These are phyloP conservation scores for Drosophila nebulosa DNA, from an alignment of 1,140 invertebrate species.

Conservation along the genomic window DNA sequence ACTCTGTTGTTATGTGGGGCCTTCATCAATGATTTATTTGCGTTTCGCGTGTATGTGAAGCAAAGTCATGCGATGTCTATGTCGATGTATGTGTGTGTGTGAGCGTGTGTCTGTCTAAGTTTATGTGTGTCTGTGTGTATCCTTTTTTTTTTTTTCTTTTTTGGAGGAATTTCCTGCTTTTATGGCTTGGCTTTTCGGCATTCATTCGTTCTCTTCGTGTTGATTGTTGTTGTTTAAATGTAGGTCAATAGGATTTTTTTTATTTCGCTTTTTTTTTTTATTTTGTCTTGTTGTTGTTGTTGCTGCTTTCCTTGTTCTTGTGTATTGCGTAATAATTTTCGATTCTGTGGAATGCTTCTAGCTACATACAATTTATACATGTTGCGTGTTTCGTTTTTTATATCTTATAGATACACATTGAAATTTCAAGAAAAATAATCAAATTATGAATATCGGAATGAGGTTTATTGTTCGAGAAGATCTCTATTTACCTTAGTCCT, in stretches of 20 bases:
- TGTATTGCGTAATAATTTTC: neutral
- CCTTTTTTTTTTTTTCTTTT: conserved; percentile 40
- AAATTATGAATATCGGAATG: neutral
- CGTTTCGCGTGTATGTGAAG: conserved; percentile 62
- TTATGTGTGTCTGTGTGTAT: conserved; percentile 31
- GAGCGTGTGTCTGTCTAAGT: neutral
- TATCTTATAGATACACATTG: neutral
- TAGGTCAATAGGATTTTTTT: conserved; percentile 65
- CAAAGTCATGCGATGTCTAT: conserved; percentile 27
- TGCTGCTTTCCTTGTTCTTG: neutral
- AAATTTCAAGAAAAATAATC: neutral
- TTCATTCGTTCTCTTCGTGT: conserved; percentile 3
- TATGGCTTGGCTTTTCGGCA: conserved; percentile 50
- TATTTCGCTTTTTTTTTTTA: neutral
- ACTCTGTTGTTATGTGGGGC: conserved; percentile 13
- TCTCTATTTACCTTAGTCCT: no score
- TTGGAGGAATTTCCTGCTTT: conserved; percentile 62
- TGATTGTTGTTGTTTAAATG: conserved; percentile 31
- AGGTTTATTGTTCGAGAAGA: neutral
- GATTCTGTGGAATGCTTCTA: neutral
- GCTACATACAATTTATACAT: neutral
- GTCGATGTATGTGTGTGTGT: neutral
- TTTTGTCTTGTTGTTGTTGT: no score
- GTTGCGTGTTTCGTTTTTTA: neutral
- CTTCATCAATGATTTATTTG: conserved; percentile 76